Conservation (phyloP, 2,113 vertebrate genomes). For the Nettapus auritus region DNA sequence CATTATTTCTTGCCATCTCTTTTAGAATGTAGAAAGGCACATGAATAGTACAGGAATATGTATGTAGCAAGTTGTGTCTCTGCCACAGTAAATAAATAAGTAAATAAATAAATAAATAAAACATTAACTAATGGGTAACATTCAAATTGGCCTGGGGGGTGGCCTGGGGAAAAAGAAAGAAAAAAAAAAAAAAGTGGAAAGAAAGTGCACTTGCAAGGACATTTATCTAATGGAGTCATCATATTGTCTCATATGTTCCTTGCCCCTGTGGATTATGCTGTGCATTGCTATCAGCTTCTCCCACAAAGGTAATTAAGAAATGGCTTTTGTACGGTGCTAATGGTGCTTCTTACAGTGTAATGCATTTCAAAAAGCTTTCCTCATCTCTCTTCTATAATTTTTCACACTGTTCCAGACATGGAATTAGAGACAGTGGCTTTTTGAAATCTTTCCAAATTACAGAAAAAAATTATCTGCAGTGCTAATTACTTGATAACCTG, state of each 20-base stretch:
- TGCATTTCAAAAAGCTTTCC: slow-evolving; percentile 4
- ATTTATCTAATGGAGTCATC: slow-evolving; percentile 17
- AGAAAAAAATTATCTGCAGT: background rate
- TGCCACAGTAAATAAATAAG: background rate
- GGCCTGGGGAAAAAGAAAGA: background rate
- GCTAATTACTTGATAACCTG: background rate
- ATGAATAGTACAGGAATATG: background rate
- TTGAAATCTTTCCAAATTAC: slow-evolving; percentile 30
- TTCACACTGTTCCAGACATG: background rate
- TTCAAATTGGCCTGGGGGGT: background rate
- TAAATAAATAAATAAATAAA: background rate
- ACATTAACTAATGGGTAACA: background rate
- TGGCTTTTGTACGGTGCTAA: slow-evolving; percentile 25
- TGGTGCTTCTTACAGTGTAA: slow-evolving; percentile 8
- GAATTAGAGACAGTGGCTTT: slow-evolving; percentile 9
- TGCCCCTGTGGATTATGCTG: slow-evolving; percentile 7
- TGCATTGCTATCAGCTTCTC: background rate
- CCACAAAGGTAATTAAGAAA: slow-evolving; percentile 50
- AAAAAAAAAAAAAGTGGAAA: background rate
- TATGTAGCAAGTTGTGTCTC: background rate
- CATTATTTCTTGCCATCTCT: background rate
- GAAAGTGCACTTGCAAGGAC: background rate
- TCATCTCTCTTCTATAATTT: background rate
- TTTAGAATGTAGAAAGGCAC: background rate
- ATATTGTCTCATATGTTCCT: background rate